Evolutionary conservation across 1,140 invertebrate genomes (phyloP), one percentile per base, ranked within the genome.

Genomic region (Orius laevigatus): DNA sequence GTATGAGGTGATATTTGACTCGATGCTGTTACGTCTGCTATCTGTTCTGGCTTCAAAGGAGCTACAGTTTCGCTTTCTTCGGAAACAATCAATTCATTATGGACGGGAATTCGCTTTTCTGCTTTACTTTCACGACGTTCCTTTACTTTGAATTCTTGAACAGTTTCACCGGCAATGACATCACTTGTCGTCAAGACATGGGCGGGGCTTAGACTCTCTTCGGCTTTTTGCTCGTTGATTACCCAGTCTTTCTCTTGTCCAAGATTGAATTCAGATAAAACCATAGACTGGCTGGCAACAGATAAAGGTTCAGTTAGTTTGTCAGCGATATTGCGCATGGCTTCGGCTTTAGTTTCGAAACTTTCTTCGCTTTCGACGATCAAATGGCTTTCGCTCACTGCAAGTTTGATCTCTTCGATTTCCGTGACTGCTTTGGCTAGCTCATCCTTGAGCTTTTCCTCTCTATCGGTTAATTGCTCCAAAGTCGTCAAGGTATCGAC

Each of bases 161-260:
- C 12, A 39, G 32, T 18, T 48, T 45, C 46, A 36, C 16, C n/a
- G 25, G 18, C 11, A 15, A 48, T 32, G 8, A 49, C 46, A 19
- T 52, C 46, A 31, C 36, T 18, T 25, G 46, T 52, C 1, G 49
- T 51, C 18, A 43, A 34, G 5, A 14, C 15, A 20, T 49, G 16
- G 10, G 40, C 25, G 3, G 25, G 25, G 25, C 25, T 25, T 4
- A 25, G 25, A 25, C 25, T 25, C 8, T 25, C 25, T 25, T 25
- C 25, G n/a, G 25, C 25, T 25, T 25, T 25, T 8, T 25, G 25
- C 25, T 25, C 25, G 25, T 25, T 25, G 3, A 25, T 4, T 25
- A 25, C 25, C 25, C 25, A 25, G 8, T 25, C 25, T 25, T 25
- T 25, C 8, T 25, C 25, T 8, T 25, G 25, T 3, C 25, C 25